A percentile compares a stretch with the other conserved stretches of the same genome.
These are phyloP conservation scores for Boloria selene DNA, from an alignment of 2,888 invertebrate genomes.

Conservation along the genomic window DNA sequence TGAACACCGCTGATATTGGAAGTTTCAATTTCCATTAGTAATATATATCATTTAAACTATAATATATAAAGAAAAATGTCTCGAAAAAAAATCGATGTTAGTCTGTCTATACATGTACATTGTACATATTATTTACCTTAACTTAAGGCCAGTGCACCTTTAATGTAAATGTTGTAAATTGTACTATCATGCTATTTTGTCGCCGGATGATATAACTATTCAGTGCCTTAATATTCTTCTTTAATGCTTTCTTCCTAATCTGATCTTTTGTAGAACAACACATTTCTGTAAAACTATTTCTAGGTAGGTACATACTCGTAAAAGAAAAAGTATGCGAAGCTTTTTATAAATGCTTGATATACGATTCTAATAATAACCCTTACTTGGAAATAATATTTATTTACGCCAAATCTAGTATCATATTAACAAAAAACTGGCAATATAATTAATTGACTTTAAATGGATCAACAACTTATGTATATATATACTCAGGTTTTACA, in stretches of 20 bases:
- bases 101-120: neutral
- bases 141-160: neutral
- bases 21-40: neutral
- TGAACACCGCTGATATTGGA: neutral
- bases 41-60: neutral
- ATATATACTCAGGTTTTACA: too few relatives aligned
- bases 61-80: neutral
- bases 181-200: slow-evolving; percentile 1
- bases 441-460: too few relatives aligned
- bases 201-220: slow-evolving; percentile 10
- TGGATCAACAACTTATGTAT: too few relatives aligned
- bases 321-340: too few relatives aligned
- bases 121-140: neutral
- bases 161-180: neutral
- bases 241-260: slow-evolving; percentile 5
- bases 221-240: slow-evolving; percentile 25
- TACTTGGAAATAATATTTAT: too few relatives aligned
- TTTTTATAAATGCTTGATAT: too few relatives aligned
- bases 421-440: too few relatives aligned
- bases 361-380: too few relatives aligned
- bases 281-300: neutral
- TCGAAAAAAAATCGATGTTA: neutral
- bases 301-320: too few relatives aligned
- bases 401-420: too few relatives aligned
- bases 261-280: neutral